A percentile compares a stretch with the other conserved stretches of the same genome.
Conservation (phyloP, 2,797 vertebrate species). For the Myotis daubentonii region DNA sequence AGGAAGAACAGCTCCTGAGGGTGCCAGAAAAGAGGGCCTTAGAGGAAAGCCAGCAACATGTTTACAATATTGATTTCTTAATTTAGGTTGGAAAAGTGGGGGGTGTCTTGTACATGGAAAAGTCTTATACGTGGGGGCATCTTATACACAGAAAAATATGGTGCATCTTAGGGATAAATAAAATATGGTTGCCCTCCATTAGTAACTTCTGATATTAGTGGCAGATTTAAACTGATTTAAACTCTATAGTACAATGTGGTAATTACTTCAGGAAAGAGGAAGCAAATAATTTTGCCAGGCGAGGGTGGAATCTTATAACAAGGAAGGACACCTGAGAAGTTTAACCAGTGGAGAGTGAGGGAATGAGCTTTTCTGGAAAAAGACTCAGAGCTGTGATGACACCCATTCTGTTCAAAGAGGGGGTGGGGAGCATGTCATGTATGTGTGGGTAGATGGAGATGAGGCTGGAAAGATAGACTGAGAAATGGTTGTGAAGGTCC, state of each 20-base stretch:
- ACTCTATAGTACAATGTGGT: neutral
- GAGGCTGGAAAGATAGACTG: neutral
- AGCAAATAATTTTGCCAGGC: neutral
- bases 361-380: neutral
- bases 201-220: neutral
- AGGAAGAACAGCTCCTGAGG: too few relatives aligned
- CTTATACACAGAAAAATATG: too few relatives aligned
- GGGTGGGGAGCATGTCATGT: neutral
- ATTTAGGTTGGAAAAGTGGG: too few relatives aligned
- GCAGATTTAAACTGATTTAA: constrained; percentile 4
- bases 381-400: neutral
- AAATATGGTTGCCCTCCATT: neutral
- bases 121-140: too few relatives aligned
- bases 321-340: neutral
- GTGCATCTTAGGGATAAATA: neutral
- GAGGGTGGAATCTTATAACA: neutral
- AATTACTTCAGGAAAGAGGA: neutral
- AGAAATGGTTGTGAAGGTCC: neutral
- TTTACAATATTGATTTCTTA: too few relatives aligned
- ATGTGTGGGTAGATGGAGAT: neutral
- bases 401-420: neutral
- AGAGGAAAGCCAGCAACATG: too few relatives aligned
- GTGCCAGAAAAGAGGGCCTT: too few relatives aligned
- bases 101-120: too few relatives aligned
- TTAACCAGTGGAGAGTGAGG: neutral